Evolutionary conservation across 2,113 vertebrate species (phyloP).

Genomic region (Spheniscus mendiculus): DNA sequence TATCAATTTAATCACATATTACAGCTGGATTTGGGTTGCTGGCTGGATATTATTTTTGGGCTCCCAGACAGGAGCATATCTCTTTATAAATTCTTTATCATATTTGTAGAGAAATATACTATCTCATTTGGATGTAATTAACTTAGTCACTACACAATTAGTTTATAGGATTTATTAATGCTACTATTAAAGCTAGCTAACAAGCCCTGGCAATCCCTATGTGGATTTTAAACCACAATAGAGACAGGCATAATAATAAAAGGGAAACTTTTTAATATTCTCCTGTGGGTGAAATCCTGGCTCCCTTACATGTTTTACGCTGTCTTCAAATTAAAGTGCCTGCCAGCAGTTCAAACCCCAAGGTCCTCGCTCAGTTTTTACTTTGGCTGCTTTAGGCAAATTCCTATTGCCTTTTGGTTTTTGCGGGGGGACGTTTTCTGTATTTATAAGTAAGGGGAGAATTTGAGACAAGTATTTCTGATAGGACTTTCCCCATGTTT

Average conservation of each 20-base stretch:
- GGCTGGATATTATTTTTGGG: background rate
- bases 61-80: background rate
- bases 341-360: background rate
- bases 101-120: constrained; percentile 29
- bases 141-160: constrained; percentile 43
- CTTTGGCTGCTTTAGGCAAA: background rate
- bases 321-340: constrained; percentile 12
- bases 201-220: constrained; percentile 55
- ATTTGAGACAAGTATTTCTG: background rate
- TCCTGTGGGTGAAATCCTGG: background rate
- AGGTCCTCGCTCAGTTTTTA: background rate
- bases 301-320: background rate
- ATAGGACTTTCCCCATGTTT: background rate
- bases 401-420: background rate
- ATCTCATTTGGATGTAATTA: constrained; percentile 54
- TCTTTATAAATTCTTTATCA: constrained; percentile 12
- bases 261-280: background rate
- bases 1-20: background rate
- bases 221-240: constrained; percentile 45
- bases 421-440: background rate
- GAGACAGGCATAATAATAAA: constrained; percentile 4
- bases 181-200: constrained; percentile 63
- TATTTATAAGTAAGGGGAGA: background rate
- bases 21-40: background rate
- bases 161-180: constrained; percentile 71